Base-by-base conservation (phyloP, 2,113 vertebrate species). In the Hippopotamus amphibius region DNA sequence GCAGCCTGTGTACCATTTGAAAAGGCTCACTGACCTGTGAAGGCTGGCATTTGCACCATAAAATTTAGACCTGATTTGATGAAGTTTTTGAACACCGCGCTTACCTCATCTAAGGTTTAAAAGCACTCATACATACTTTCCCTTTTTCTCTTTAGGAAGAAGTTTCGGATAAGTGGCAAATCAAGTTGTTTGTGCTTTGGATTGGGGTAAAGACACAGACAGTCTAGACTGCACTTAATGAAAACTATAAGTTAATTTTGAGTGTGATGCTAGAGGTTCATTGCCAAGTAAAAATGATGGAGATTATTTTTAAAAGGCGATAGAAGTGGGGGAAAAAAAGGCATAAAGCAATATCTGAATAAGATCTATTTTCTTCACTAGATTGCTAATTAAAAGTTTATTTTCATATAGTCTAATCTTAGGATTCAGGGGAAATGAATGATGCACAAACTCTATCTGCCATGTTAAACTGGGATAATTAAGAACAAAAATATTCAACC, bases 31-130 rank as follows among this genome's bases (percentile, higher is more conserved):
- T 97, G 98, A 98, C 98, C 98, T 98, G 93, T 98, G 98, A 98
- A 98, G 96, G 83, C 96, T 98, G 98, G 97, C 95, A 98, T 98
- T 98, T 98, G 95, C 97, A 97, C 97, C 96, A 96, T 96, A 98
- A 98, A 98, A 98, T 98, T 97, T 97, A 96, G 93, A 92, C 79
- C 96, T 98, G 96, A 98, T 98, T 98, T 98, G 98, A 99, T 98
- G 98, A 99, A 98, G 93, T 97, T 98, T 98, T 98, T 98, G 98
- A 98, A 98, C 93, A 96, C 83, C 95, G 92, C 93, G 96, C 98
- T 98, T 98, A 98, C 97, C 79, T 98, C 92, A 93, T 97, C 95
- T 97, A 90, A 96, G 72, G 41, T 96, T 97, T 98, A 97, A 98
- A 97, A 98, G 97, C 94, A 97, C 96, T 96, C 83, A 33, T 93